Evolutionary conservation across 2,797 vertebrate genomes (phyloP).

Genomic region (Columba guinea): DNA sequence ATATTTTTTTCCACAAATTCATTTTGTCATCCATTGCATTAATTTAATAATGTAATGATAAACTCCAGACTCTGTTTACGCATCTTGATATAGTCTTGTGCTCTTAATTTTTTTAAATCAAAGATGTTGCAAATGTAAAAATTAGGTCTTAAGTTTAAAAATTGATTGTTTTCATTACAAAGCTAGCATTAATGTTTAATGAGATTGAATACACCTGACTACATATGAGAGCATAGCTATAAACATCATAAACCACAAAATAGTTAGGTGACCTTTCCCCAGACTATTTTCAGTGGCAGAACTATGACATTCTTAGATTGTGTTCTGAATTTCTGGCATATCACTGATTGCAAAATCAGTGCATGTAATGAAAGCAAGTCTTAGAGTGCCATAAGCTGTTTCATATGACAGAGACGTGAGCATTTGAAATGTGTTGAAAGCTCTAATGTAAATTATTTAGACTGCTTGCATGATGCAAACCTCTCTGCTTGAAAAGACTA

Average conservation of each 20-base stretch:
- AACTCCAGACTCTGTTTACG: slow-evolving; percentile 25
- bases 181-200: slow-evolving; percentile 58
- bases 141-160: slow-evolving; percentile 61
- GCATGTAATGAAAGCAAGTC: slow-evolving; percentile 48
- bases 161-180: slow-evolving; percentile 70
- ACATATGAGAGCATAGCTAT: slow-evolving; percentile 46
- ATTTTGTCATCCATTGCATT: slow-evolving; percentile 33
- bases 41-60: slow-evolving; percentile 59
- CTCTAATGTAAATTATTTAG: slow-evolving; percentile 75
- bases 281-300: slow-evolving; percentile 42
- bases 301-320: slow-evolving; percentile 65
- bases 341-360: slow-evolving; percentile 65
- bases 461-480: slow-evolving; percentile 68
- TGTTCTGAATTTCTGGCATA: slow-evolving; percentile 46
- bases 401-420: slow-evolving; percentile 57
- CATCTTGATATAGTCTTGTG: background rate
- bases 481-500: slow-evolving; percentile 69
- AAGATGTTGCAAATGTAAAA: slow-evolving; percentile 65
- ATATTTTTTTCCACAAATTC: slow-evolving; percentile 17
- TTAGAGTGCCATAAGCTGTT: slow-evolving; percentile 57
- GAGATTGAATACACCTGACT: slow-evolving; percentile 34
- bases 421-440: slow-evolving; percentile 68
- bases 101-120: slow-evolving; percentile 40
- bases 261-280: slow-evolving; percentile 71
- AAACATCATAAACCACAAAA: slow-evolving; percentile 55